Evolutionary conservation across 2,113 vertebrate species (phyloP).

Genomic region (Rhynchopsitta pachyrhyncha): DNA sequence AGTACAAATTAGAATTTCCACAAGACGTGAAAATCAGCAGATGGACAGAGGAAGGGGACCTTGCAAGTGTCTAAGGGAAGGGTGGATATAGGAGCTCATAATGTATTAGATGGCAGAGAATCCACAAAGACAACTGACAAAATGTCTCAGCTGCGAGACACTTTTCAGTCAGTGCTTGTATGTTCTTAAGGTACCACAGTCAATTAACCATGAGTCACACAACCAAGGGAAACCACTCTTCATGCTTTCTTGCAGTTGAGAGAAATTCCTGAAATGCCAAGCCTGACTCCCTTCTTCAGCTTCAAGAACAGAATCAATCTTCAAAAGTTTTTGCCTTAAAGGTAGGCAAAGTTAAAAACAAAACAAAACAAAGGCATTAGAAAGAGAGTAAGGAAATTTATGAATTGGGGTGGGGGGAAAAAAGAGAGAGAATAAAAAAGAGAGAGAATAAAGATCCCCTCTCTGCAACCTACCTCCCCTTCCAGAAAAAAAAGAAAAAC

Average conservation of each 20-base stretch:
- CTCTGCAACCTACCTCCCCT: rapidly evolving
- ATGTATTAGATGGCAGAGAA: neutral
- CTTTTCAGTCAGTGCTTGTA: neutral
- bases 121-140: neutral
- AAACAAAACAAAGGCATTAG: neutral
- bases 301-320: neutral
- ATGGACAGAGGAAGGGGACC: neutral
- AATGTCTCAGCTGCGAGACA: neutral
- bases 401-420: neutral
- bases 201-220: neutral
- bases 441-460: neutral
- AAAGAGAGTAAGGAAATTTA: neutral
- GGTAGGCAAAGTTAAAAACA: neutral
- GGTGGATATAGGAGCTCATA: neutral
- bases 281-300: neutral
- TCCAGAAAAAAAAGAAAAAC: neutral
- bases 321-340: neutral
- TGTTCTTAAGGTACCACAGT: neutral
- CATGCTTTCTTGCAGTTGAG: neutral
- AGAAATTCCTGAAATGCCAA: neutral
- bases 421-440: neutral
- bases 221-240: neutral
- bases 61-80: neutral
- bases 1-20: neutral
- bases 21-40: neutral